Percentiles rank a stretch among this genome's conserved stretches.
Conservation (phyloP, 2,888 invertebrate genomes). For the Trilocha varians region DNA sequence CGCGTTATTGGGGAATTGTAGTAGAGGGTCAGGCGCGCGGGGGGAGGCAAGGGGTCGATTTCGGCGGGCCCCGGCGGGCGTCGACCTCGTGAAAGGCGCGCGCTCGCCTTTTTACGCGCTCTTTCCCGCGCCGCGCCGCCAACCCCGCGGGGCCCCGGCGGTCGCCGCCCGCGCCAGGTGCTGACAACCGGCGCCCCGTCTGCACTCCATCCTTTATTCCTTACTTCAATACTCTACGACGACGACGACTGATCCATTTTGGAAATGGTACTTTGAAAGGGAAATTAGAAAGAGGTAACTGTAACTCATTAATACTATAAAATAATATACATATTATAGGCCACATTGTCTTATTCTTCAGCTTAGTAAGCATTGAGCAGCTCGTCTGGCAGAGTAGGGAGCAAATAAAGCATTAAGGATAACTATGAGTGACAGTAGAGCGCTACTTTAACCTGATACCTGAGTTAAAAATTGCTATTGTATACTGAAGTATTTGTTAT, state of each 20-base stretch:
- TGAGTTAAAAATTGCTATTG: too few species aligned
- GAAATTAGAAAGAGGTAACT: too few species aligned
- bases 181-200: conserved; percentile 59
- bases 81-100: conserved; percentile 68
- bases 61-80: conserved; percentile 60
- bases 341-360: too few species aligned
- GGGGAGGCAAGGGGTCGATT: conserved; percentile 43
- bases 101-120: conserved; percentile 70
- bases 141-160: conserved; percentile 68
- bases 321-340: too few species aligned
- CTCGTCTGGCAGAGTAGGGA: too few species aligned
- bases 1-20: conserved; percentile 31
- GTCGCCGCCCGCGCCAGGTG: conserved; percentile 68
- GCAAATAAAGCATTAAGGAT: too few species aligned
- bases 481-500: too few species aligned
- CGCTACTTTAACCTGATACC: too few species aligned
- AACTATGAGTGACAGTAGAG: too few species aligned
- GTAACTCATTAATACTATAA: too few species aligned
- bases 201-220: conserved; percentile 36
- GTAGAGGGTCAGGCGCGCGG: conserved; percentile 34
- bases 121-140: conserved; percentile 60
- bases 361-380: too few species aligned
- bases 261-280: background rate
- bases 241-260: background rate
- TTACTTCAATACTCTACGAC: background rate